Base-by-base conservation (phyloP, 2,797 vertebrate species). In the Scolopax rusticola region DNA sequence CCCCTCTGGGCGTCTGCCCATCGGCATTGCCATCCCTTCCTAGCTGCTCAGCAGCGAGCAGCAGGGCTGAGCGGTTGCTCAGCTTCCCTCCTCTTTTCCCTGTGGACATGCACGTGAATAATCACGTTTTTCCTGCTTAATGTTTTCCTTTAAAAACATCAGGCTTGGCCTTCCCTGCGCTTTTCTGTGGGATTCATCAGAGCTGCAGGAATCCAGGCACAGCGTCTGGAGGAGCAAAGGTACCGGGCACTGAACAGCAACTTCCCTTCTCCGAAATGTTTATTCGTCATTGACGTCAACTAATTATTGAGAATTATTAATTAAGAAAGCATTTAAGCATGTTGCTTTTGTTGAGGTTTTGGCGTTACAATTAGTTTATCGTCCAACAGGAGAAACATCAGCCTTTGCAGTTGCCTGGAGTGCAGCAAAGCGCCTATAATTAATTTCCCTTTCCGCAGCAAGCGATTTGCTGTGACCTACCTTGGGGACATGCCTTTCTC, bases 261-360 rank as follows among this genome's bases (percentile, higher is more conserved):
- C 86, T 96, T 96, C 96, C 96, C 89, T 84, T 96, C 95, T 89
- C 91, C 20, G 19, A 94, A 96, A 92, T 91, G 87, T 96, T 95
- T 95, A 93, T 82, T 94, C 69, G 87, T 56, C 93, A 95, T 94
- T 96, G 95, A 95, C 95, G 95, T 97, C 96, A 97, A 96, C 53
- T 90, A 94, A 96, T 96, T 94, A 96, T 87, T 74, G 71, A 95
- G 81, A 93, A 87, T 94, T 96, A 95, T 97, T 97, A 95, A 96
- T 96, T 96, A 96, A 95, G 80, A 94, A 96, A 70, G 93, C 85
- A 91, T 93, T 95, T 96, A 93, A 94, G 63, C 73, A 48, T 5
- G 2, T 74, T 76, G 87, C 93, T 96, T 97, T 96, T 95, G 96
- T 96, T 95, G 90, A 95, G 93, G 81, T 81, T 96, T 95, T 50